Base-by-base conservation (phyloP, 2,797 vertebrate species). In the Cephalopachus bancanus region DNA sequence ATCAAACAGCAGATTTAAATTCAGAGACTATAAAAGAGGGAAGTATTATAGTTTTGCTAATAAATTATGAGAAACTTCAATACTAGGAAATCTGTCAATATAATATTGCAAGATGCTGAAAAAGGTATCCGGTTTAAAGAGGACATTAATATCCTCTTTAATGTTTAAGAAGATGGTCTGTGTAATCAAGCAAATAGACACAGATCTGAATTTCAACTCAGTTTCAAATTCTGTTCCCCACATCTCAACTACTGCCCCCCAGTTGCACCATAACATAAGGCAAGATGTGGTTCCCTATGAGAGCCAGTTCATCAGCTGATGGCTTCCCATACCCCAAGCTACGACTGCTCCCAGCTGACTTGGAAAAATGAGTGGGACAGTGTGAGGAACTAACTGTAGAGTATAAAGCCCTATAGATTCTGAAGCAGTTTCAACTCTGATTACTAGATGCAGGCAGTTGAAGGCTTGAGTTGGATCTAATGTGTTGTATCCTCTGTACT, bases 191-290 rank as follows among this genome's bases (percentile, higher is more conserved):
- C 15, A 71, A 49, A 64, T 59, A 71, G 37, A 88, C 22, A 30
- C 0, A 59, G 55, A 92, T 72, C 65, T 94, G 78, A 94, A 83
- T 83, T 91, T 88, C 30, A 83, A 78, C 30, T 71, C 24, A 33
- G 30, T 65, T 91, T 91, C 64, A 78, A 64, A 64, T 71, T 4
- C n/a, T 62, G 3, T 60, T 57, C n/a, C n/a, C 28, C 5, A 72
- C 2, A 16, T 89, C 20, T 65, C 80, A 60, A 22, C 26, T 84
- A 33, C 11, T 83, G 49, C 44, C 76, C 57, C 12, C 24, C 53
- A 53, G 51, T 53, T 28, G 49, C 33, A 81, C 30, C 30, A 28
- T 72, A 67, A 79, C 12, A 44, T 53, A 10, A 89, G 16, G 5
- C 60, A 49, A 79, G 28, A 64, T 7, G 33, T n/a, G n/a, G 24